Evolutionary conservation across 1,140 invertebrate species (phyloP).

Genomic region (Brachionus koreanus): DNA sequence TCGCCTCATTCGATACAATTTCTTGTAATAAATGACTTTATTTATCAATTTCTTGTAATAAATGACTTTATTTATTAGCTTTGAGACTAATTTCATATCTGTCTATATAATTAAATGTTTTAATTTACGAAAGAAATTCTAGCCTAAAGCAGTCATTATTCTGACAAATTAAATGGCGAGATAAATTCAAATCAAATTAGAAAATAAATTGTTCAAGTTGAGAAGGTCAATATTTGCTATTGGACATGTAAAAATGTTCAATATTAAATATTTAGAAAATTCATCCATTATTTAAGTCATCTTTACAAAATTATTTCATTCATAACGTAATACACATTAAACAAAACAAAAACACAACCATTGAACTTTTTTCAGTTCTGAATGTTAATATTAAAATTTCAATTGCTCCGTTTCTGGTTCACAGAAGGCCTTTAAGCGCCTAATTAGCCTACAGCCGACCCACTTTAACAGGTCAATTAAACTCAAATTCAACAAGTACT

Average conservation of each 20-base stretch:
- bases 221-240: constrained; percentile 27
- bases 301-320: neutral
- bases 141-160: neutral
- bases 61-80: neutral
- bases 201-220: constrained; percentile 20
- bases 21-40: neutral
- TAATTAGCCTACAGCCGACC: neutral
- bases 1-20: neutral
- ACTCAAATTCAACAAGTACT: neutral
- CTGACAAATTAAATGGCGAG: neutral
- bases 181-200: neutral
- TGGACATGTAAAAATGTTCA: neutral
- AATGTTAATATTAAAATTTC: neutral
- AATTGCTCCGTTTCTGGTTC: neutral
- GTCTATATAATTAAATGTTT: neutral
- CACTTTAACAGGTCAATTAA: neutral
- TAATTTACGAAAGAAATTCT: neutral
- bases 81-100: neutral
- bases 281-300: constrained; percentile 29
- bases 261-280: neutral
- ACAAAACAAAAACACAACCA: neutral
- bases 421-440: neutral
- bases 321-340: neutral
- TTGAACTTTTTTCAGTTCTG: neutral
- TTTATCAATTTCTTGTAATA: neutral